Base-by-base conservation (phyloP, 2,797 vertebrate species). In the Neosilurus hyrtlii region DNA sequence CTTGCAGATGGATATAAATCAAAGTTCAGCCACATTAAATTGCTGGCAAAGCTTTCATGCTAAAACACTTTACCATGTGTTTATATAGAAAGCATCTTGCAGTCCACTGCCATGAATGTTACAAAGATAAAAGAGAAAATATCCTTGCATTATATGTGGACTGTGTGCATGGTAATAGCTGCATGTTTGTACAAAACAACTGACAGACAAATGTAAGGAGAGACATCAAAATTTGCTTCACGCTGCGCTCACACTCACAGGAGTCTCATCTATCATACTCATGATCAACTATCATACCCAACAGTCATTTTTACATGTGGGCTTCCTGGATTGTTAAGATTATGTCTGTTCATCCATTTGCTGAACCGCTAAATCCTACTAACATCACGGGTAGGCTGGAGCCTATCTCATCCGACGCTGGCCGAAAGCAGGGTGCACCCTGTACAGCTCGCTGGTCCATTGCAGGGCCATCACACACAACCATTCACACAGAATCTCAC, bases 21-120 rank as follows among this genome's bases (percentile, higher is more conserved):
- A 80, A n/a, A 80, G 82, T 73, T 65, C 26, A 73, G 8, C 30
- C 61, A 74, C 77, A 80, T 74, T 68, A 80, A 78, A 80, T 57
- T 67, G 59, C 61, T 59, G 61, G 54, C 68, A 57, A 79, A 79
- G 68, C 67, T 83, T 72, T 79, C 70, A 83, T 54, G 4, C 15
- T n/a, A 59, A 63, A 54, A 35, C 16, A 59, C 43, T 22, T 77
- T 37, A 52, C 18, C 0, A 18, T 52, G 54, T 59, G 30, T 49
- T 43, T 35, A 24, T 14, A 59, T n/a, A 68, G 54, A 71, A 59
- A 71, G 18, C 26, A 51, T 37, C 37, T 63, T 68, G 15, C 30
- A 10, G 20, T 30, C 71, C 30, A 61, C 73, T 35, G 12, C 74
- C 61, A 24, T 30, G 20, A 61, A 76, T 61, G 11, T 43, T 43